Evolutionary conservation across 1,140 invertebrate genomes (phyloP).

Genomic region (Akabosia matsudoensis): DNA sequence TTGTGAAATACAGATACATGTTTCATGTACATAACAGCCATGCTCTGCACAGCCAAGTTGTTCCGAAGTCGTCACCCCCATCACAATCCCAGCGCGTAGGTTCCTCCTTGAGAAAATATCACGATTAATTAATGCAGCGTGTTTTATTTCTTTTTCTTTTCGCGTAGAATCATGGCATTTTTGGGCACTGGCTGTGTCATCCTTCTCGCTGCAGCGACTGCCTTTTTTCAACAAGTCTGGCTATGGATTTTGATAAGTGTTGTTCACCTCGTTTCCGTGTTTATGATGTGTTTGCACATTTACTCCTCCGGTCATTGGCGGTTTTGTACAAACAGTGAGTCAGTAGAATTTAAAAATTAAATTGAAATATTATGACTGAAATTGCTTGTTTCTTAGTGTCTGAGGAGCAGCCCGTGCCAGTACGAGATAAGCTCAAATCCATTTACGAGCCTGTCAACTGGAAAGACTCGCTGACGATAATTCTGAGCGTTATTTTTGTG

Average conservation of each 20-base stretch:
- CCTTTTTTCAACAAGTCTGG: neutral
- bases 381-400: no score
- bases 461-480: neutral
- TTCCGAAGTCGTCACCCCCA: conserved; percentile 79
- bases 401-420: no score
- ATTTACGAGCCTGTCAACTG: neutral
- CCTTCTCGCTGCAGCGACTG: neutral
- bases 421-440: no score
- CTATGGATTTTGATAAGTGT: neutral
- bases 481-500: neutral
- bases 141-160: neutral
- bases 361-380: neutral
- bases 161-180: neutral
- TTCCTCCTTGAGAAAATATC: neutral
- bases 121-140: neutral
- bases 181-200: neutral
- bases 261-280: neutral
- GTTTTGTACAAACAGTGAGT: neutral
- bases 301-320: neutral
- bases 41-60: conserved; percentile 81
- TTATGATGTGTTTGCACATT: neutral
- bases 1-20: no score
- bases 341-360: neutral
- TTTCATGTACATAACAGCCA: conserved; percentile 86
- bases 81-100: neutral